Conservation (phyloP, 2,888 invertebrate species). For the Aphrophora alni region DNA sequence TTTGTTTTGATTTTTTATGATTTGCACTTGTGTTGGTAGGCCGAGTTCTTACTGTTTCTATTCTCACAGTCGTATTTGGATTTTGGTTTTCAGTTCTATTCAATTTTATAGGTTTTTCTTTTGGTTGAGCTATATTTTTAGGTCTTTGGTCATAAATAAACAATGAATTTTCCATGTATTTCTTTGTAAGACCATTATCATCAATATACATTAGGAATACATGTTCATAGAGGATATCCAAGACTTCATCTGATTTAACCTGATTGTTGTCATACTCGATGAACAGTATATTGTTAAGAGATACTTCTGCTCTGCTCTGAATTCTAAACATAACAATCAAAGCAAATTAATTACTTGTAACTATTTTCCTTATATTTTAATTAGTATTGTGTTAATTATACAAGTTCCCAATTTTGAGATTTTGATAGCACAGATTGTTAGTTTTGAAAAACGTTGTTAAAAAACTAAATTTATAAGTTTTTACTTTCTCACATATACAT, state of each 20-base stretch:
- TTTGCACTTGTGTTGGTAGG: not conserved
- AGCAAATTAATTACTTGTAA: not conserved
- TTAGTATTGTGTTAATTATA: no score
- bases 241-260: not conserved
- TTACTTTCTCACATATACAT: no score
- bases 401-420: no score
- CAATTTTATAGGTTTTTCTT: not conserved
- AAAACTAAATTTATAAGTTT: no score
- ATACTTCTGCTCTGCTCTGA: not conserved
- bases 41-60: not conserved
- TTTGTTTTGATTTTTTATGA: no score
- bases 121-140: not conserved
- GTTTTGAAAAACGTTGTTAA: no score
- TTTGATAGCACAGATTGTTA: no score
- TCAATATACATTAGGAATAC: not conserved
- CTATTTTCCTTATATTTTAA: no score
- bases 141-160: not conserved
- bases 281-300: not conserved
- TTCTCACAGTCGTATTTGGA: not conserved
- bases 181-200: not conserved
- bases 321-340: not conserved
- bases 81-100: not conserved
- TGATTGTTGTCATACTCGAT: not conserved
- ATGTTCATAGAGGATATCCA: not conserved
- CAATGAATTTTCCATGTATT: not conserved